A percentile compares a stretch with the other conserved stretches of the same genome.
Conservation (phyloP, 1,140 invertebrate species). For the Epicauta chinensis region DNA sequence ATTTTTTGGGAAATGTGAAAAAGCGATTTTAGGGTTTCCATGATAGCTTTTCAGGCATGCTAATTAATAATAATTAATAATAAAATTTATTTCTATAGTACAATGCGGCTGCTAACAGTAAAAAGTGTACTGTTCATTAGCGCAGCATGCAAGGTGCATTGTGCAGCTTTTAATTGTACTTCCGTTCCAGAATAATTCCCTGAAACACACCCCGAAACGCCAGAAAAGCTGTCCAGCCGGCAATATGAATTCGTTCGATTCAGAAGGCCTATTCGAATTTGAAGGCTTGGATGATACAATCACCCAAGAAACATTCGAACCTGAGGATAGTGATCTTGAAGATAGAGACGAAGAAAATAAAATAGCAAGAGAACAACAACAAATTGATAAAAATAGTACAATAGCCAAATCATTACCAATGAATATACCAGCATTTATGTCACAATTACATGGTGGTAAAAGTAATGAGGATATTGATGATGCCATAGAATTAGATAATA, state of each 20-base stretch:
- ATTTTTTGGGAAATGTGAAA: no score
- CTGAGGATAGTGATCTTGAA: slow-evolving; percentile 48
- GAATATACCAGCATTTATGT: slow-evolving; percentile 48
- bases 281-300: slow-evolving; percentile 48
- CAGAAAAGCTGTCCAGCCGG: slow-evolving; percentile 14
- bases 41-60: no score
- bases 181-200: slow-evolving; percentile 15
- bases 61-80: no score
- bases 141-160: no score
- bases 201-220: slow-evolving; percentile 22
- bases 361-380: slow-evolving; percentile 40
- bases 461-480: slow-evolving; percentile 45
- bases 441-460: slow-evolving; percentile 33
- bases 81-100: no score
- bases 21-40: no score
- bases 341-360: slow-evolving; percentile 46
- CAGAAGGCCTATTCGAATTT: slow-evolving; percentile 48
- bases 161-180: no score
- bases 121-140: no score
- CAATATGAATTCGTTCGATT: slow-evolving; percentile 40
- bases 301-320: slow-evolving; percentile 28
- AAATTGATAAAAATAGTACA: slow-evolving; percentile 37
- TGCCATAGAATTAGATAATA: slow-evolving; percentile 38
- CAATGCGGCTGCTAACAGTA: slow-evolving; percentile 26
- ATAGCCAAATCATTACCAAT: slow-evolving; percentile 52